These are phyloP conservation scores for Vidua macroura DNA, from an alignment of 2,113 vertebrate species.

Conservation along the genomic window DNA sequence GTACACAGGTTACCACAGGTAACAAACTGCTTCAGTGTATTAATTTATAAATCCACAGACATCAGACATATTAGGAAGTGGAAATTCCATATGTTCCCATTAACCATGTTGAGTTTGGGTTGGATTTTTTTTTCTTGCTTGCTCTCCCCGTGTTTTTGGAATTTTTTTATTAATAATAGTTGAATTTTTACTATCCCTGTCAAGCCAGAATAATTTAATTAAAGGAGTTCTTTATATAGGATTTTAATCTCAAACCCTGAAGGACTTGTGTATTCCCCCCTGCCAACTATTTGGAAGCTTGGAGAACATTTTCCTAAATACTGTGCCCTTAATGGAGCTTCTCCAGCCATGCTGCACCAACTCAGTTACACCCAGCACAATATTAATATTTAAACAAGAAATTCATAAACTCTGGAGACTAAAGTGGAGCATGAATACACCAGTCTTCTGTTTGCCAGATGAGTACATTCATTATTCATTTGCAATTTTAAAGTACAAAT, in stretches of 20 bases:
- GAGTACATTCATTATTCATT: not conserved
- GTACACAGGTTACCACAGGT: too few relatives aligned
- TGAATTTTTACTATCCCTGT: not conserved
- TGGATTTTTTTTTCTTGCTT: not conserved
- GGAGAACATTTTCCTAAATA: not conserved
- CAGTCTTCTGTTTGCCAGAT: not conserved
- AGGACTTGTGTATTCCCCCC: not conserved
- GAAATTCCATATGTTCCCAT: not conserved
- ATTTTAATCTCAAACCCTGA: not conserved
- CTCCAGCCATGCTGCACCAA: not conserved
- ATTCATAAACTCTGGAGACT: not conserved
- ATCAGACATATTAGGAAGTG: not conserved
- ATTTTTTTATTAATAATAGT: not conserved
- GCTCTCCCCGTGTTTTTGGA: fast-evolving
- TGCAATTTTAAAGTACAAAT: not conserved
- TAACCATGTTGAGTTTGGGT: not conserved
- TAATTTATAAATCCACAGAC: not conserved
- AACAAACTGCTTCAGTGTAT: not conserved
- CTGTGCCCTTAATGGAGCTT: not conserved
- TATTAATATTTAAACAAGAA: constrained; percentile 5
- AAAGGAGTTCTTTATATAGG: not conserved
- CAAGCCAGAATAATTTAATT: not conserved
- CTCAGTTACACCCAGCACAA: not conserved
- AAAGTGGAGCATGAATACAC: not conserved
- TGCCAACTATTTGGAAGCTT: not conserved